A percentile compares a stretch with the other conserved stretches of the same genome.
These are phyloP conservation scores for Panulirus ornatus DNA, from an alignment of 1,140 invertebrate genomes.

Conservation along the genomic window DNA sequence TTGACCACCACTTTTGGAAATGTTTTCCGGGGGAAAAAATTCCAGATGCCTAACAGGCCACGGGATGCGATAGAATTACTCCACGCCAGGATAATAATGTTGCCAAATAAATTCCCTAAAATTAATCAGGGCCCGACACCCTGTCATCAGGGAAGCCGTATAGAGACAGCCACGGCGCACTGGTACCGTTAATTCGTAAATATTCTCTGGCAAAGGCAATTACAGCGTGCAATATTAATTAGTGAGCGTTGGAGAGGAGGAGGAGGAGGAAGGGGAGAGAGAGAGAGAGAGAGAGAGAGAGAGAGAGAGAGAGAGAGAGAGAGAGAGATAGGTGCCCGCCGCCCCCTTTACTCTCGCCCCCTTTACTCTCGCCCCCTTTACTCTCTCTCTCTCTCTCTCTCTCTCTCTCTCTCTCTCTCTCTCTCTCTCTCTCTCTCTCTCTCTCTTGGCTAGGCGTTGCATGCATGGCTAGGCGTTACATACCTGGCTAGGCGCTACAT, in stretches of 20 bases:
- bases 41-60: neutral
- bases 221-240: slow-evolving; percentile 53
- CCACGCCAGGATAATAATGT: slow-evolving; percentile 17
- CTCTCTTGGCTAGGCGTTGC: no score
- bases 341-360: no score
- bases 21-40: neutral
- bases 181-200: slow-evolving; percentile 44
- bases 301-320: neutral
- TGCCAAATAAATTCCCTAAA: slow-evolving; percentile 40
- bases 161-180: slow-evolving; percentile 15
- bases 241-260: slow-evolving; percentile 6
- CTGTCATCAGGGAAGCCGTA: neutral
- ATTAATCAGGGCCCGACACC: slow-evolving; percentile 35
- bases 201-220: slow-evolving; percentile 44
- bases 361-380: no score
- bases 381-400: no score
- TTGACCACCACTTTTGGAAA: neutral
- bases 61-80: slow-evolving; percentile 39
- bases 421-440: no score
- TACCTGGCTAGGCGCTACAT: no score
- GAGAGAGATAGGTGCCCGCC: neutral
- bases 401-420: no score
- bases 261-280: neutral
- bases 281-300: neutral
- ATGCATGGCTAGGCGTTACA: no score